Base-by-base conservation (phyloP, 2,797 vertebrate genomes). In the Neomorphus geoffroyi region DNA sequence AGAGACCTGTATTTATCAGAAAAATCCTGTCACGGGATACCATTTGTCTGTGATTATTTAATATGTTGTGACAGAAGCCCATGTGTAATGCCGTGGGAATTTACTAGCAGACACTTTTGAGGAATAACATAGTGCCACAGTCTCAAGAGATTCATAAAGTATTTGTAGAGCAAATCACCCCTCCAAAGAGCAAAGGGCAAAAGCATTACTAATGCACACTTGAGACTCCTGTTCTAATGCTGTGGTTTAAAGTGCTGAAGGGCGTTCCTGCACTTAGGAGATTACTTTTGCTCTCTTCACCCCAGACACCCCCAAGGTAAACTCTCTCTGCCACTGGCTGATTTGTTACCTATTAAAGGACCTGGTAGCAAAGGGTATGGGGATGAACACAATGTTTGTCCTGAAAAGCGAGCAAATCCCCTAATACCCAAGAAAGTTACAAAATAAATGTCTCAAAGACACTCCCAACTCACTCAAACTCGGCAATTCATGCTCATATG, bases 201-300 rank as follows among this genome's bases (percentile, higher is more conserved):
- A 95, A 88, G 73, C 53, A 65, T 84, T 86, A 92, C 72, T 57
- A 94, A 92, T 64, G 84, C 46, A 82, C 78, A 58, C 84, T 91
- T 50, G 73, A 86, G 79, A 89, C 71, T 71, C 41, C 78, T 60
- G 79, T 45, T 90, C 86, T 61, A 74, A 81, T 39, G 69, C 53
- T 70, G 75, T 41, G 78, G 84, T 86, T 94, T 90, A 56, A 93
- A 89, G 86, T 77, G 87, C 93, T 24, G 54, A 95, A 95, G 69
- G 80, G 92, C 3, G 9, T 84, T 75, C 60, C 86, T 56, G 78
- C 94, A 92, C 85, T 96, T 93, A 90, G 56, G 53, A 97, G 92
- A 96, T 96, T 96, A 87, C 88, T 94, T 92, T 79, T 94, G 91
- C 85, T 91, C 82, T 92, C 79, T 80, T 94, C 89, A 93, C 62